Evolutionary conservation across 2,113 vertebrate genomes (phyloP).

Genomic region (Pachycephala philippinensis): DNA sequence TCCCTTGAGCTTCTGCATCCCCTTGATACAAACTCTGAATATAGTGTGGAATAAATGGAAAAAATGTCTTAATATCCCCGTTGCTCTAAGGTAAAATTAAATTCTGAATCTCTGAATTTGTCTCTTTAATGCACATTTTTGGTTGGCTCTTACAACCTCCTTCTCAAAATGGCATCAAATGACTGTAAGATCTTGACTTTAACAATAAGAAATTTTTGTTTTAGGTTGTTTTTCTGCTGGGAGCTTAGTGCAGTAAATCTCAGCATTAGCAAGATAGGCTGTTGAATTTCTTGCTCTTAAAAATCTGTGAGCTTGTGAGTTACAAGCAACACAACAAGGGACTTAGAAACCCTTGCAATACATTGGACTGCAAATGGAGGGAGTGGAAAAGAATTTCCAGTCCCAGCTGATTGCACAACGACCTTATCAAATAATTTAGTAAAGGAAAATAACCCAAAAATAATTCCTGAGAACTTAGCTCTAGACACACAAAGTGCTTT

Average conservation of each 20-base stretch:
- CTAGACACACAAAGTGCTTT: neutral
- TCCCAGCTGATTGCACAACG: neutral
- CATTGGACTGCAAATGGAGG: neutral
- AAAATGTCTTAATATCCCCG: rapidly evolving
- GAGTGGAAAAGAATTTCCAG: neutral
- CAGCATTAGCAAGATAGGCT: neutral
- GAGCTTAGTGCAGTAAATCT: neutral
- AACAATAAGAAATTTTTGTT: neutral
- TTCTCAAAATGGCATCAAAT: neutral
- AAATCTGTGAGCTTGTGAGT: neutral
- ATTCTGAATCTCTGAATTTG: neutral
- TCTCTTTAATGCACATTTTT: neutral
- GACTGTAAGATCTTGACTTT: neutral
- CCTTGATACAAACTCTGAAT: neutral
- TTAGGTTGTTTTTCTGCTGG: neutral
- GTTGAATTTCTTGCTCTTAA: neutral
- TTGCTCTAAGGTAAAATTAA: neutral
- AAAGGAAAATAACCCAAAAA: neutral
- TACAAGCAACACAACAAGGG: neutral
- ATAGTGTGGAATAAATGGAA: neutral
- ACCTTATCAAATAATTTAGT: neutral
- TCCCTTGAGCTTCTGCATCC: neutral
- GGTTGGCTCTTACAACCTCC: neutral
- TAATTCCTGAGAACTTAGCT: neutral
- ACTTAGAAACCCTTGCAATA: neutral